These are phyloP conservation scores for Porites evermanni DNA, from an alignment of 92 coral and sea anemone genomes.

Conservation along the genomic window DNA sequence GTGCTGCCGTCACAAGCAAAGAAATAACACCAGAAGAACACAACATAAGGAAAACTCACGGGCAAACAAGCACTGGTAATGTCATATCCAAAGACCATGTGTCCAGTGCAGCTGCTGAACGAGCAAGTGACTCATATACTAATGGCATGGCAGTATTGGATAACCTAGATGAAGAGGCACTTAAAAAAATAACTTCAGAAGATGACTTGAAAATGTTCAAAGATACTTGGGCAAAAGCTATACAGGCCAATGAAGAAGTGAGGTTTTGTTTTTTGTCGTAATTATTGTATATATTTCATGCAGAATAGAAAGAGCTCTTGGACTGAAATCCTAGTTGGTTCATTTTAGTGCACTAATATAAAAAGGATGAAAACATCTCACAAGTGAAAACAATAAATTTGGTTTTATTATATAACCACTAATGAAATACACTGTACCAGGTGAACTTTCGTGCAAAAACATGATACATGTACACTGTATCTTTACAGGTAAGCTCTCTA, in stretches of 20 bases:
- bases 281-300: too few species aligned
- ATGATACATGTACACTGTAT: too few species aligned
- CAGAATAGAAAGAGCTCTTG: too few species aligned
- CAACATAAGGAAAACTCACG: constrained; percentile 26
- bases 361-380: too few species aligned
- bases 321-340: too few species aligned
- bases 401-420: too few species aligned
- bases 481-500: too few species aligned
- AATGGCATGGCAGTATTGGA: constrained; percentile 58
- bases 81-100: constrained; percentile 19
- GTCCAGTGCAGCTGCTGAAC: constrained; percentile 26
- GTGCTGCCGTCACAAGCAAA: constrained; percentile 75
- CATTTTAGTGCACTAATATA: too few species aligned
- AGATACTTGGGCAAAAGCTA: constrained; percentile 90
- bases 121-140: constrained; percentile 32
- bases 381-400: too few species aligned
- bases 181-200: constrained; percentile 81
- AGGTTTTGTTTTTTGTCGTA: neutral
- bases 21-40: constrained; percentile 69
- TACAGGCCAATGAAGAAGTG: constrained; percentile 94
- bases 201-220: constrained; percentile 86
- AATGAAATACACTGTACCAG: too few species aligned
- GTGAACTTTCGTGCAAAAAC: too few species aligned
- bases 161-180: constrained; percentile 79
- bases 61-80: constrained; percentile 1